Conservation (phyloP, 64 coral and sea anemone genomes). For the Anthopleura sola region DNA sequence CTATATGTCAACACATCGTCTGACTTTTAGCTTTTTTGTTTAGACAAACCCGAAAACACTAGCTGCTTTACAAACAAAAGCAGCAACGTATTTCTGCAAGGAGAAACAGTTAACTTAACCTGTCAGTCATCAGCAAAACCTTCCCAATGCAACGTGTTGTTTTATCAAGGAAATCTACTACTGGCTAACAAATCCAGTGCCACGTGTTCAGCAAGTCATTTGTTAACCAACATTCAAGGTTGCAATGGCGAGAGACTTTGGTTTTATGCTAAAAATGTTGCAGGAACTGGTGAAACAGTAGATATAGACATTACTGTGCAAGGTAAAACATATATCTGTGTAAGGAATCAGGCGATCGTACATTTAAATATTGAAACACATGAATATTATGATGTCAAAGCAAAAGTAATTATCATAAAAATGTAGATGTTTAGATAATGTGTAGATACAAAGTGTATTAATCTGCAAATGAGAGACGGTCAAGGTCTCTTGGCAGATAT, state of each 20-base stretch:
- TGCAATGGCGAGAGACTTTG: background rate
- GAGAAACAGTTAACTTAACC: background rate
- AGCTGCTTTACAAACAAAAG: too few relatives aligned
- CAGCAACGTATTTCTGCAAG: background rate
- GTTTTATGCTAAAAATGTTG: background rate
- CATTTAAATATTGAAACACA: too few relatives aligned
- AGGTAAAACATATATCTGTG: too few relatives aligned
- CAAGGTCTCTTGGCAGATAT: too few relatives aligned
- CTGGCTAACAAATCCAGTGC: background rate
- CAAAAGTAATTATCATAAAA: too few relatives aligned
- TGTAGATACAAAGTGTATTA: too few relatives aligned
- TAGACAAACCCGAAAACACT: too few relatives aligned
- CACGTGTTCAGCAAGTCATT: background rate
- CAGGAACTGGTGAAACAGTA: background rate
- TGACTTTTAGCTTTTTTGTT: too few relatives aligned
- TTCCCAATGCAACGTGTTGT: background rate
- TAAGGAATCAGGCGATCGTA: background rate
- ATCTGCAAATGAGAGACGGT: too few relatives aligned
- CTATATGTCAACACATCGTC: too few relatives aligned
- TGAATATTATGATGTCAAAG: too few relatives aligned
- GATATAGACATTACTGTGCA: background rate
- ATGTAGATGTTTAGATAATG: too few relatives aligned
- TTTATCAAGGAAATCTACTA: background rate
- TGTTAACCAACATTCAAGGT: background rate
- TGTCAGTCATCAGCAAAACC: conserved; percentile 17